Base-by-base conservation (phyloP, 2,888 invertebrate genomes). In the Lutraria lutraria region DNA sequence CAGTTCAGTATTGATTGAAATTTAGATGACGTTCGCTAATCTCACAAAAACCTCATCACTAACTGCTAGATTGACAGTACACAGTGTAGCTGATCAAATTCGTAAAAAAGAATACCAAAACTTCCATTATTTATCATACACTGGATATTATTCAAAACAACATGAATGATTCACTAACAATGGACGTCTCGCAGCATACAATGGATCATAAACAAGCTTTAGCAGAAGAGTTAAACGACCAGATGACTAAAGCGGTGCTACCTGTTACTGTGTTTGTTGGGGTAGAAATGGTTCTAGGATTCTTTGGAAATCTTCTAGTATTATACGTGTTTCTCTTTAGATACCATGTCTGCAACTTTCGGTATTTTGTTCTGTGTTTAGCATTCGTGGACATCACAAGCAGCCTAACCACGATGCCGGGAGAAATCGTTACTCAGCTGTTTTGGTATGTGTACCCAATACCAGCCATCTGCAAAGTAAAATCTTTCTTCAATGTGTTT, bases 241-340 rank as follows among this genome's bases (percentile, higher is more conserved):
- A 85, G 2, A 68, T 88, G 60, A n/a, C 34, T 2, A 13, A 16
- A 21, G 34, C 72, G 10, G 83, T 88, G 13, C 72, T 90, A 16
- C 85, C 87, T n/a, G 88, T 88, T 12, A 89, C 81, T n/a, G 52
- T 90, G 0, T 85, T 87, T 31, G 80, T 89, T 72, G 90, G 87
- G 16, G 34, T 88, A 29, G 88, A 87, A 72, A 29, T 34, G 68
- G 85, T 63, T 6, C 19, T 90, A 34, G 90, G 87, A 15, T 90
- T 90, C 29, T 79, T 86, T 52, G 90, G 90, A 34, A 90, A 90
- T 52, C n/a, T 90, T n/a, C 25, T 87, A 4, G 83, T 87, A n/a
- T 15, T 90, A 21, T 90, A 90, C 31, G 87, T 87, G n/a, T 88
- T 88, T 63, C 19, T 87, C 13, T 87, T 84, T 29, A 63, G 81